Percentiles rank a stretch among this genome's conserved stretches.
Conservation (phyloP, 2,797 vertebrate genomes). For the Coregonus ussuriensis region DNA sequence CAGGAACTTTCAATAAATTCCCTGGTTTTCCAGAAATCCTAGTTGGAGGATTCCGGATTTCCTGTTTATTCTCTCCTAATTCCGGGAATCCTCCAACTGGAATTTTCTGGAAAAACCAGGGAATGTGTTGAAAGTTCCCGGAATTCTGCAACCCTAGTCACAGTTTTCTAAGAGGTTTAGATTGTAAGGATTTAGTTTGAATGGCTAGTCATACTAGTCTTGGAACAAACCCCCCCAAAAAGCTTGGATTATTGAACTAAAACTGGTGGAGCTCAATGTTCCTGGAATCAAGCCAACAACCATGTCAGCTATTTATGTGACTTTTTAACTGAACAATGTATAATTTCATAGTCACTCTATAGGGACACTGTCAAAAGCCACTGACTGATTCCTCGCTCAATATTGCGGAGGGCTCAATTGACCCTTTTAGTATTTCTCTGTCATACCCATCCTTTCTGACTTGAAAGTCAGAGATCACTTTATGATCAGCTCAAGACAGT, state of each 20-base stretch:
- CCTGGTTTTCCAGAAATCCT: too few species aligned
- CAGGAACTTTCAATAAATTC: too few species aligned
- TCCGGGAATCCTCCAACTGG: too few species aligned
- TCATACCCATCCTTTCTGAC: neutral
- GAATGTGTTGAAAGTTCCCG: too few species aligned
- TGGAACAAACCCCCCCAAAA: slow-evolving; percentile 21
- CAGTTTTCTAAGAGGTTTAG: slow-evolving; percentile 16
- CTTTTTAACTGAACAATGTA: neutral
- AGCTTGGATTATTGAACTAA: slow-evolving; percentile 32
- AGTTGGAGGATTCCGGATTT: too few species aligned
- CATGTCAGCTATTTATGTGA: neutral
- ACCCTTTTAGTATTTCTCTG: neutral
- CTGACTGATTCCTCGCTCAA: slow-evolving; percentile 21
- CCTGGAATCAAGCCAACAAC: slow-evolving; percentile 24
- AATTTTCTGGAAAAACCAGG: too few species aligned
- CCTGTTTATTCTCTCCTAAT: too few species aligned
- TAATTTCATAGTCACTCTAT: neutral
- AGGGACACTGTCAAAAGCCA: slow-evolving; percentile 33
- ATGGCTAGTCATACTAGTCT: slow-evolving; percentile 7
- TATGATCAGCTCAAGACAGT: slow-evolving; percentile 25
- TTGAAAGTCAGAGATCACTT: slow-evolving; percentile 4
- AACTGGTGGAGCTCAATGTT: slow-evolving; percentile 12
- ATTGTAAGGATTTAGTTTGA: slow-evolving; percentile 9
- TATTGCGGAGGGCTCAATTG: slow-evolving; percentile 38
- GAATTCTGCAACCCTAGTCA: too few species aligned